Percentiles rank a stretch among this genome's conserved stretches.
These are phyloP conservation scores for Euborellia annulipes DNA, from an alignment of 1,140 invertebrate genomes.

Conservation along the genomic window DNA sequence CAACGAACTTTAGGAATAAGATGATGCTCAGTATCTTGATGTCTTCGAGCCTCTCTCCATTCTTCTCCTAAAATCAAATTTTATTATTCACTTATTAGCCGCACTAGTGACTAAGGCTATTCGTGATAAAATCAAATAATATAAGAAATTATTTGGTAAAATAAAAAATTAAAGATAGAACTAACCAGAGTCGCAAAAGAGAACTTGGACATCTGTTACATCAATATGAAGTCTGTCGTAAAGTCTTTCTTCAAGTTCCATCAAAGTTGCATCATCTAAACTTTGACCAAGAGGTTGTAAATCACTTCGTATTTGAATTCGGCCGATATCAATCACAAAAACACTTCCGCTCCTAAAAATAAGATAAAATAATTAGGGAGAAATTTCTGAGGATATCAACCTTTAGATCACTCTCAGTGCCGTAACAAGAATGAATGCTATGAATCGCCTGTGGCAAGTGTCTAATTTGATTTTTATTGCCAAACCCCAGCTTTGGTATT, in stretches of 20 bases:
- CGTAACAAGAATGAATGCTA: too few relatives aligned
- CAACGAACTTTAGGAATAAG: constrained; percentile 55
- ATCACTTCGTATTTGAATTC: constrained; percentile 53
- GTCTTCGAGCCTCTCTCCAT: constrained; percentile 53
- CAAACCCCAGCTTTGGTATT: too few relatives aligned
- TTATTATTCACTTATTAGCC: too few relatives aligned
- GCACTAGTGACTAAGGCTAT: neutral
- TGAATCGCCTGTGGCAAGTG: too few relatives aligned
- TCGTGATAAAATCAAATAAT: neutral
- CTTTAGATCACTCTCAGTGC: too few relatives aligned
- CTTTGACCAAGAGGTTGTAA: constrained; percentile 48
- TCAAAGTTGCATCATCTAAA: constrained; percentile 60
- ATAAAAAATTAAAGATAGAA: neutral
- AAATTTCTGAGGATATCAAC: too few relatives aligned
- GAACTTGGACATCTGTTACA: constrained; percentile 47
- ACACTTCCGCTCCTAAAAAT: constrained; percentile 51
- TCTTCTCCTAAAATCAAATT: constrained; percentile 48
- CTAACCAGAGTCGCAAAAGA: constrained; percentile 36
- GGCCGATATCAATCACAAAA: constrained; percentile 55
- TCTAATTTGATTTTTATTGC: too few relatives aligned
- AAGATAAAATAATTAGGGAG: too few relatives aligned
- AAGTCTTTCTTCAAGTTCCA: constrained; percentile 64
- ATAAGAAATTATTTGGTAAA: neutral
- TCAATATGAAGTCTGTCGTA: constrained; percentile 62
- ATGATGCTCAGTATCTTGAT: constrained; percentile 58